Evolutionary conservation across 2,797 vertebrate species (phyloP), one percentile per base, ranked within the genome.

Genomic region (Falco novaeseelandiae): DNA sequence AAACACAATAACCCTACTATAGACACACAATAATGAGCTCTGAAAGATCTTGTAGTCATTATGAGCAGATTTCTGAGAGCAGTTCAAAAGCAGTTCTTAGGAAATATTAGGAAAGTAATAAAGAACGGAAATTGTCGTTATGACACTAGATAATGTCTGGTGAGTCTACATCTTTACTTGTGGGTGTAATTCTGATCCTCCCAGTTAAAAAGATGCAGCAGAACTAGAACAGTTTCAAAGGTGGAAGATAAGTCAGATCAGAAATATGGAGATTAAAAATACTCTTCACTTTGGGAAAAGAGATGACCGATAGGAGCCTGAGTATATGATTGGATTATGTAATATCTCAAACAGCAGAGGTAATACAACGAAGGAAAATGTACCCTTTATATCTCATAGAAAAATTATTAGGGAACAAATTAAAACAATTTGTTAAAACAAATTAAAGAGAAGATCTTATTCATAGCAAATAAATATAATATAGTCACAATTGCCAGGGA

Each of bases 21-120:
- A 89, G 69, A 83, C 36, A 52, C 72, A 88, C 51, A 70, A 44
- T 80, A 94, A 96, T 62, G 82, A 89, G 69, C 40, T 91, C 59
- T 80, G 61, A 73, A 95, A 87, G 71, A 67, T 87, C 55, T 83
- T 85, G 30, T 73, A 95, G 90, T 77, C 67, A 71, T 89, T 91
- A 94, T 20, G 51, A 77, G 73, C 27, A 87, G 74, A 79, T 85
- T 94, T 91, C 92, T 95, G 30, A 95, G 94, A 93, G 63, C 87
- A 93, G 38, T 94, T 94, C 59, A 74, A 59, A 89, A 63, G 52
- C 59, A 89, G 73, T 79, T 94, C 25, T 92, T 89, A 80, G 52
- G 21, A 96, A 90, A 44, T 85, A 94, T 73, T 94, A 91, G n/a
- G 55, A 63, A 83, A 85, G 59, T 49, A 87, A 89, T 89, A 87